Base-by-base conservation (phyloP, 2,888 invertebrate species). In the Oligia latruncula region DNA sequence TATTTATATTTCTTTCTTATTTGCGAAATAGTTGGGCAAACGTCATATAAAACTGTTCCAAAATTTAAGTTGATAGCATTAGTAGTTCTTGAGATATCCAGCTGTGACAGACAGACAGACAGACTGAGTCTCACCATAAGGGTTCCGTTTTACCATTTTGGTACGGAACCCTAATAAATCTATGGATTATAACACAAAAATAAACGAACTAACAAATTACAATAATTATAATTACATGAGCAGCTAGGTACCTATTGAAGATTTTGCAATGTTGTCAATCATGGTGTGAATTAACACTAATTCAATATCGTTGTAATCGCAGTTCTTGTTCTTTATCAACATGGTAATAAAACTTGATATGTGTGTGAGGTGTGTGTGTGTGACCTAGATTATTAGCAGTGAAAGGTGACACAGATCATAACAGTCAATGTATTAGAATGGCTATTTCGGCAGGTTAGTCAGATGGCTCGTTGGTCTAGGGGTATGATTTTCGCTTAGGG, bases 401-500 rank as follows among this genome's bases (percentile, higher is more conserved):
- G 86, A 88, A 88, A 88, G 84, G 70, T 20, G 49, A 46, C 35
- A 35, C 43, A 4, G 35, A 75, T 43, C n/a, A 35, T 40, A 66
- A 11, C 17, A 8, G 0, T 23, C 13, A 46, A 77, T 60, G 35
- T 40, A 75, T 70, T 52, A 70, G 46, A 78, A 70, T 4, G 1
- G 4, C 49, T 78, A 81, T 81, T 88, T 88, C n/a, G 17, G 0
- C 0, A 0, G 0, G 0, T 0, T 0, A 0, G 0, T 2, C 79
- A 83, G 65, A 1, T 87, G 96, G 96, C 96, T 96, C 96, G 96
- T 97, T 97, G 97, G 97, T 97, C 96, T 96, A 96, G 96, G 96
- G 96, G 96, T 97, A 97, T 97, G 96, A 96, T 97, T 97, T 95
- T 96, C 96, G 96, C 96, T 97, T 97, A 95, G 96, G 97, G 96